Conservation (phyloP, 2,113 vertebrate genomes). For the Synchiropus splendidus region DNA sequence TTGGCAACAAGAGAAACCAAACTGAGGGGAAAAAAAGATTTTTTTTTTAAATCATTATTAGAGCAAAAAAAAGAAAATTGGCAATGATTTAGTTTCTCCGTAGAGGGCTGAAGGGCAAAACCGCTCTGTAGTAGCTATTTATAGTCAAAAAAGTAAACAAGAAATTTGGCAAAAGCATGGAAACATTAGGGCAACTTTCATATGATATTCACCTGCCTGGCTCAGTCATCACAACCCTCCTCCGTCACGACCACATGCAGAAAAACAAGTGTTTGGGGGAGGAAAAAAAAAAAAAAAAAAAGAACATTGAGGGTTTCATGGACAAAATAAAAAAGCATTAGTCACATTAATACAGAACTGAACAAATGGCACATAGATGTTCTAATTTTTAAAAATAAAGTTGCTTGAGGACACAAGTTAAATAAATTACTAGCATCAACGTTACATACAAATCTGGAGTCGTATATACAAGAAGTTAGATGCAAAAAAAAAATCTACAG, state of each 20-base stretch:
- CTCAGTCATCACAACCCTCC: slow-evolving; percentile 22
- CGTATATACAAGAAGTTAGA: slow-evolving; percentile 73
- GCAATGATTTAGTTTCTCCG: no score
- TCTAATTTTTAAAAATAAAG: slow-evolving; percentile 67
- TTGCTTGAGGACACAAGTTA: slow-evolving; percentile 66
- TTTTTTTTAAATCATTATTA: no score
- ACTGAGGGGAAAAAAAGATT: no score
- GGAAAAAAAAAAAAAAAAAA: slow-evolving; percentile 20
- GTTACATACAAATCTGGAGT: slow-evolving; percentile 73
- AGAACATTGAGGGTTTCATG: slow-evolving; percentile 46
- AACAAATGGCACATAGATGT: slow-evolving; percentile 72
- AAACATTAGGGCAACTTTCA: no score
- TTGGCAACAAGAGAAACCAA: no score
- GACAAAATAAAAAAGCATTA: slow-evolving; percentile 54
- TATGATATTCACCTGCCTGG: no score
- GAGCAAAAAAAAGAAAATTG: no score
- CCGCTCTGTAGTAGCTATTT: no score
- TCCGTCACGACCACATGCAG: no score
- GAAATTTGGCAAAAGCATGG: no score
- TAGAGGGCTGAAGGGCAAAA: no score
- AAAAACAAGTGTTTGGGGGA: slow-evolving; percentile 15
- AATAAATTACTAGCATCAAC: slow-evolving; percentile 78
- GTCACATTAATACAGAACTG: slow-evolving; percentile 71
- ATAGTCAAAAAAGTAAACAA: no score
- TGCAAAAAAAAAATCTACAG: slow-evolving; percentile 60